These are phyloP conservation scores for Gymnobelideus leadbeateri DNA, from an alignment of 2,113 vertebrate species.

Conservation along the genomic window DNA sequence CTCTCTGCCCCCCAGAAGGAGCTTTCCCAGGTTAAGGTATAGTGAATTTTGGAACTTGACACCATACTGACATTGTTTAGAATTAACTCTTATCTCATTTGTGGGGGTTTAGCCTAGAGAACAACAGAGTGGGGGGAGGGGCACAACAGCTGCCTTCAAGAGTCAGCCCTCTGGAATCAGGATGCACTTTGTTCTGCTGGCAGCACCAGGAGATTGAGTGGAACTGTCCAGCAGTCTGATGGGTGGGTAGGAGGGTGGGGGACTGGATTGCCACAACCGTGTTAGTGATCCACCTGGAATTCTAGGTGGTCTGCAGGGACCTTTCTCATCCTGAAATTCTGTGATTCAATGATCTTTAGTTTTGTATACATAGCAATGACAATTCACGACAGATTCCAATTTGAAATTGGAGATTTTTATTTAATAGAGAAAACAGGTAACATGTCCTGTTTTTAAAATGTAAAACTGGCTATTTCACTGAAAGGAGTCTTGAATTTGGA, in stretches of 20 bases:
- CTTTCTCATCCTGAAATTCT: neutral
- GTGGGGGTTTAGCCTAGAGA: neutral
- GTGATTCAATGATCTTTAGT: neutral
- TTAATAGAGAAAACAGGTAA: too few species aligned
- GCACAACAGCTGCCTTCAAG: too few species aligned
- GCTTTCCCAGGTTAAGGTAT: constrained; percentile 95
- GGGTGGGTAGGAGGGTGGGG: too few species aligned
- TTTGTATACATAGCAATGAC: neutral
- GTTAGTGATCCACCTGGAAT: too few species aligned
- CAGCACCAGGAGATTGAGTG: neutral
- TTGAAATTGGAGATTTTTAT: neutral
- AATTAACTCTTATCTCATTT: neutral
- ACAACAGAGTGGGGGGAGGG: neutral
- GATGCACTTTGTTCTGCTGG: neutral
- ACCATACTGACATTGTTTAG: neutral
- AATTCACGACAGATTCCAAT: neutral
- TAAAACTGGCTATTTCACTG: too few species aligned
- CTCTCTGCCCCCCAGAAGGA: constrained; percentile 93
- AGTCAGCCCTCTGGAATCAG: neutral
- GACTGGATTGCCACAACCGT: too few species aligned
- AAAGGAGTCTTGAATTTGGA: too few species aligned
- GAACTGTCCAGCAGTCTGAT: neutral
- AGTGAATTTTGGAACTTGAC: neutral
- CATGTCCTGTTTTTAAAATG: too few species aligned
- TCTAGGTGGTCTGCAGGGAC: neutral